phyloP scores from a whole-genome alignment of 2,797 vertebrate genomes.

The Rhinogobio ventralis region DNA sequence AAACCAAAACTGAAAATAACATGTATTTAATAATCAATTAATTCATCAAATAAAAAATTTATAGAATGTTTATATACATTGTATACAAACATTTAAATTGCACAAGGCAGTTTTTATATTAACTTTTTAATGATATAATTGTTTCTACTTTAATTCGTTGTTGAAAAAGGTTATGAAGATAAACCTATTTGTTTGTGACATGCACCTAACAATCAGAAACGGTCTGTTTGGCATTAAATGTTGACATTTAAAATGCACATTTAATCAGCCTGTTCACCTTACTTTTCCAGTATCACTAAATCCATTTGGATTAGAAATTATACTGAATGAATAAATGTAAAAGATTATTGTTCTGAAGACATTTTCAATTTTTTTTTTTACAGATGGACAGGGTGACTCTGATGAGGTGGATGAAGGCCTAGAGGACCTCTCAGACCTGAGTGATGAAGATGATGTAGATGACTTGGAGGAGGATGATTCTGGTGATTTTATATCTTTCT shows the following conservation, averaged over 20 bases:
- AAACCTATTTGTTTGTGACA: not conserved
- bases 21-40: not conserved
- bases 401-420: constrained; percentile 71
- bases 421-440: constrained; percentile 75
- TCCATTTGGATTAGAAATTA: constrained; percentile 43
- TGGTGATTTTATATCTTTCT: constrained; percentile 57
- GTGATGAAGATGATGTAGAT: constrained; percentile 63
- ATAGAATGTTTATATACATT: too few species aligned
- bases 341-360: not conserved
- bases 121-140: not conserved
- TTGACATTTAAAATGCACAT: not conserved
- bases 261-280: not conserved
- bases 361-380: not conserved
- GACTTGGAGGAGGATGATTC: constrained; percentile 59
- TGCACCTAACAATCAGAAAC: not conserved
- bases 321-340: not conserved
- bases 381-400: constrained; percentile 65
- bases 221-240: not conserved
- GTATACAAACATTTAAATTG: not conserved
- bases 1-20: not conserved
- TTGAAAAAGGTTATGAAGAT: not conserved
- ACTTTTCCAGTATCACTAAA: not conserved
- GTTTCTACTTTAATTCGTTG: not conserved
- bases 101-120: not conserved
- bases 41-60: not conserved